Conservation (phyloP, 1,140 invertebrate genomes). For the Aradophagus sp. region DNA sequence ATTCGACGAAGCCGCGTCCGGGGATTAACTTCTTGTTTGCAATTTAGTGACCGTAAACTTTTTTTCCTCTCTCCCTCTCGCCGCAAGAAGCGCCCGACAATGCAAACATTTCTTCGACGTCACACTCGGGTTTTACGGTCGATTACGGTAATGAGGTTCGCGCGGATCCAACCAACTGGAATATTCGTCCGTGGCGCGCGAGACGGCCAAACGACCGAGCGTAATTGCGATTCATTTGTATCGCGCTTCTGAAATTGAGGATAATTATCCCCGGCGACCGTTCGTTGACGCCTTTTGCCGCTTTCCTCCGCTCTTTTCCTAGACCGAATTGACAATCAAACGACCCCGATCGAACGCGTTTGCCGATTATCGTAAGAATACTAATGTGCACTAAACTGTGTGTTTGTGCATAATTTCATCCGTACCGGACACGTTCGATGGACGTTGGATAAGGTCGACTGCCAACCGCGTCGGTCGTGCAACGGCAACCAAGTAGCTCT, state of each 20-base stretch:
- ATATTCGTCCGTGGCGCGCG: slow-evolving; percentile 18
- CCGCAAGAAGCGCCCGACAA: background rate
- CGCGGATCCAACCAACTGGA: slow-evolving; percentile 5
- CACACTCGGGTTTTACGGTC: slow-evolving; percentile 4
- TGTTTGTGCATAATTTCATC: slow-evolving; percentile 43
- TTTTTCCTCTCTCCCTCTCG: background rate
- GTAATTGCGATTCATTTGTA: slow-evolving; percentile 41
- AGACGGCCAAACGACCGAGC: slow-evolving; percentile 5
- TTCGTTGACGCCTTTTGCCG: no score
- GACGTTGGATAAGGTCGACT: slow-evolving; percentile 30
- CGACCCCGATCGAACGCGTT: slow-evolving; percentile 21
- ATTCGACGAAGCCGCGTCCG: background rate
- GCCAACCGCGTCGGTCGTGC: slow-evolving; percentile 23
- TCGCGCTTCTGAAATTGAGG: slow-evolving; percentile 18
- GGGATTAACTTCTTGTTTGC: no score
- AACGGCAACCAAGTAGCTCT: slow-evolving; percentile 41
- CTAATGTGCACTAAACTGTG: slow-evolving; percentile 37
- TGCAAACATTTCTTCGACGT: slow-evolving; percentile 10
- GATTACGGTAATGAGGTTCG: slow-evolving; percentile 14
- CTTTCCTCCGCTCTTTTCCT: background rate
- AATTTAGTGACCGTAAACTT: background rate
- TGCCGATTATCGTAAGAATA: slow-evolving; percentile 42
- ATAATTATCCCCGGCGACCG: slow-evolving; percentile 14
- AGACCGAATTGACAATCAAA: slow-evolving; percentile 15
- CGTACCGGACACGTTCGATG: slow-evolving; percentile 12